Evolutionary conservation across 30 jellyfish, hydroid and myxozoan species (phyloP), one percentile per base, ranked within the genome.

Genomic region (Calvadosia cruxmelitensis): DNA sequence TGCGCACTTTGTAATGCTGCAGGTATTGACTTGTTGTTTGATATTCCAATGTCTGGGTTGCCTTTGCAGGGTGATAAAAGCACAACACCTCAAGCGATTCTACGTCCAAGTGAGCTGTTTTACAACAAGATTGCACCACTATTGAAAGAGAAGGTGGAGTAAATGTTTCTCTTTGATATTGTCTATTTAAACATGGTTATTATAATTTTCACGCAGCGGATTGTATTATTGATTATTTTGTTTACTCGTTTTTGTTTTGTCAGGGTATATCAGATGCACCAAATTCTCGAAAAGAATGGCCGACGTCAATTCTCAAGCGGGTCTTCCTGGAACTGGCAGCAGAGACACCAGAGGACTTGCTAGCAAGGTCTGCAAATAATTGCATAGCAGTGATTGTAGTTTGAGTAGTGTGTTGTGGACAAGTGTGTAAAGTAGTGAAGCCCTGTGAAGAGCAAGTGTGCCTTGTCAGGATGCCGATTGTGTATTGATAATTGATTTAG

Each of bases 61-160:
- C 5, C 34, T 71, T 23, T 49, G 16, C 65, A 90, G 95, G 85
- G 73, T 5, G 98, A 90, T 15, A 90, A 82, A 61, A 32, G 75
- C 20, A 71, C 76, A 23, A 48, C 34, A 48, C 84, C 69, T 1
- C 76, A 42, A 23, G 78, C 95, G 12, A 92, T 93, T 33, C 25
- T 74, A 28, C 78, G 98, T 7, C 98, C 98, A 27, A 90, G 96
- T 52, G 98, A 90, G 49, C 67, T 90, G 65, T 90, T 90, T 74
- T 82, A 81, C 76, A 90, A 73, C 72, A 81, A 77, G 76, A 82
- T 90, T 3, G 64, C 85, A 30, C 98, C 98, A 12, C 49, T 90
- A 64, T 71, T 90, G 31, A 90, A 82, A 68, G 98, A 90, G 50
- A 80, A 77, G 94, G 97, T 80, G 76, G n/a, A 23, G 34, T 48